Conservation (phyloP, 2,888 invertebrate genomes). For the Aleiodes leptofemur region DNA sequence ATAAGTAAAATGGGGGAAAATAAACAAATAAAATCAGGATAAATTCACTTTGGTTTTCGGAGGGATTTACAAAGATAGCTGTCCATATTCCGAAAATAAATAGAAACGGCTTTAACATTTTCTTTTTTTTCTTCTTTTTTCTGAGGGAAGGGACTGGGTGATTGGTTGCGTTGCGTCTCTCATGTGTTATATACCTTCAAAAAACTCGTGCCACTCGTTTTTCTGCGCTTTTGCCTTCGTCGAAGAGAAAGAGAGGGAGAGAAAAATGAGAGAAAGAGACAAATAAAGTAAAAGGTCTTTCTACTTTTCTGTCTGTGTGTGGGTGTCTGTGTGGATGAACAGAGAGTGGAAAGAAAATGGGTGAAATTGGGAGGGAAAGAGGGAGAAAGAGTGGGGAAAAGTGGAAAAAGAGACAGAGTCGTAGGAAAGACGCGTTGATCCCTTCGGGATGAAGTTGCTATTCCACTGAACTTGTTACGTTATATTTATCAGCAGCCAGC, state of each 20-base stretch:
- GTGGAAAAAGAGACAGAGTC: slow-evolving; percentile 44
- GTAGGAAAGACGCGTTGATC: slow-evolving; percentile 72
- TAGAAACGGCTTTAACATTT: slow-evolving; percentile 53
- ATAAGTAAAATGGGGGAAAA: slow-evolving; percentile 12
- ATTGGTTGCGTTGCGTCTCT: slow-evolving; percentile 53
- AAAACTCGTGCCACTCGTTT: slow-evolving; percentile 44
- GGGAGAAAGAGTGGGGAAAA: background rate
- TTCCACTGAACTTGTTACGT: slow-evolving; percentile 75
- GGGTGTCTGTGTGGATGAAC: background rate
- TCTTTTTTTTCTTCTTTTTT: background rate
- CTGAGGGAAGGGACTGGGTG: slow-evolving; percentile 46
- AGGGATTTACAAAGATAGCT: slow-evolving; percentile 52
- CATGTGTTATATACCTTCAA: slow-evolving; percentile 42
- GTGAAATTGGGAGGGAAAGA: slow-evolving; percentile 19
- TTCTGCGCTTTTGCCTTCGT: slow-evolving; percentile 50
- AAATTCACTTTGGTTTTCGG: slow-evolving; percentile 52
- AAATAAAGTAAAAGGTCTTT: slow-evolving; percentile 36
- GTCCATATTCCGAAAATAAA: slow-evolving; percentile 54
- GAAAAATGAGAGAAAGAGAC: background rate
- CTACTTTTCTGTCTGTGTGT: slow-evolving; percentile 31
- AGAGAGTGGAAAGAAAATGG: slow-evolving; percentile 43
- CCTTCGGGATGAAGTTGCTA: slow-evolving; percentile 74
- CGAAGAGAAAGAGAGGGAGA: slow-evolving; percentile 38
- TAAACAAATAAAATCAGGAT: slow-evolving; percentile 40
- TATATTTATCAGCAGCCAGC: slow-evolving; percentile 74